Evolutionary conservation across 1,140 invertebrate species (phyloP).

Genomic region (Hypothenemus hampei): DNA sequence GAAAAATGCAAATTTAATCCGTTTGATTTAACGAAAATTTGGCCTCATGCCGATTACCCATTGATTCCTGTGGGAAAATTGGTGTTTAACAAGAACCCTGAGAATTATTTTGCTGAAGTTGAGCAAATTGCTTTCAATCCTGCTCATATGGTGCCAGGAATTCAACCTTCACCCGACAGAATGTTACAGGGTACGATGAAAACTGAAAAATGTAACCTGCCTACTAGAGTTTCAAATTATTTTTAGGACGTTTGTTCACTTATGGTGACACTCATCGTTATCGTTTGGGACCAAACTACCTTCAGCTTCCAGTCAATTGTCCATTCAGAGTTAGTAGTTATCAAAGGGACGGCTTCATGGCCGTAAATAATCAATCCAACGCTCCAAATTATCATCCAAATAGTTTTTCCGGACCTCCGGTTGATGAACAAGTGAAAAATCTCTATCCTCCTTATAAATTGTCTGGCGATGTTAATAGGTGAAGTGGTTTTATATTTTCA

Average conservation of each 20-base stretch:
- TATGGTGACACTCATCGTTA: slow-evolving; percentile 86
- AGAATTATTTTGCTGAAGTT: slow-evolving; percentile 81
- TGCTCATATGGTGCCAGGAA: slow-evolving; percentile 79
- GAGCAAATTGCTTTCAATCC: slow-evolving; percentile 88
- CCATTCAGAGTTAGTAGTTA: slow-evolving; percentile 69
- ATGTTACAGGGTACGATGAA: slow-evolving; percentile 69
- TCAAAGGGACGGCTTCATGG: slow-evolving; percentile 73
- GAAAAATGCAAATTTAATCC: slow-evolving; percentile 67
- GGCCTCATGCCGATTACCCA: slow-evolving; percentile 76
- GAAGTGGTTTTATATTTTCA: background rate
- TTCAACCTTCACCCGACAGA: slow-evolving; percentile 81
- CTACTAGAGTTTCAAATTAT: too few species aligned
- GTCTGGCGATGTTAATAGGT: slow-evolving; percentile 61
- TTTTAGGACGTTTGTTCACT: slow-evolving; percentile 64
- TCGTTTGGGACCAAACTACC: slow-evolving; percentile 81
- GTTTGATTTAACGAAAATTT: slow-evolving; percentile 82
- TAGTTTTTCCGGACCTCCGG: slow-evolving; percentile 71
- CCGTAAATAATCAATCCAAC: slow-evolving; percentile 55
- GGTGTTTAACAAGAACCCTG: slow-evolving; percentile 74
- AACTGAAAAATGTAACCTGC: too few species aligned
- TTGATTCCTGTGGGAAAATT: slow-evolving; percentile 80
- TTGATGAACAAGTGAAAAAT: slow-evolving; percentile 49
- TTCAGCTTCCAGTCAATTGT: slow-evolving; percentile 85
- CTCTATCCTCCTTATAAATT: slow-evolving; percentile 51
- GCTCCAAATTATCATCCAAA: slow-evolving; percentile 89